Evolutionary conservation across 2,888 invertebrate genomes (phyloP).

Genomic region (Hemaris fuciformis): DNA sequence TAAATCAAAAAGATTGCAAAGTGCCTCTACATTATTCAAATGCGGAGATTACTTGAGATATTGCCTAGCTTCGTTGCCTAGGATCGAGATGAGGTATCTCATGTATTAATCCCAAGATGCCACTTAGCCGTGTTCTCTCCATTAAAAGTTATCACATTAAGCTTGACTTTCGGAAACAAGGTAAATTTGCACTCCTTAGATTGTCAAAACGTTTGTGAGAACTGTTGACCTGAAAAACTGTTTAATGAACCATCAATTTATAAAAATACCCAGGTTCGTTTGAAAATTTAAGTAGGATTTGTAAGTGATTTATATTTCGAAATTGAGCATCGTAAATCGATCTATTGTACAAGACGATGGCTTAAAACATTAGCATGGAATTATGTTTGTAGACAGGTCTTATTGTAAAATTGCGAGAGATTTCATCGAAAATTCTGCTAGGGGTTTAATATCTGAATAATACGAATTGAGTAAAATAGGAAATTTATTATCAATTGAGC

Average conservation of each 20-base stretch:
- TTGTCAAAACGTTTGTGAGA: too few relatives aligned
- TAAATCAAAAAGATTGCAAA: constrained; percentile 8
- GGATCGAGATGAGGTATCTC: neutral
- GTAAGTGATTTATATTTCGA: neutral
- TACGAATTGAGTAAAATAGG: neutral
- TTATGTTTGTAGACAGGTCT: neutral
- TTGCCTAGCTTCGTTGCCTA: constrained; percentile 1
- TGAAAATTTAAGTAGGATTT: neutral
- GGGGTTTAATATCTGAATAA: neutral
- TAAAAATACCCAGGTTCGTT: neutral
- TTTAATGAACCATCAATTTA: neutral
- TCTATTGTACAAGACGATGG: neutral
- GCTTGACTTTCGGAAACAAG: neutral
- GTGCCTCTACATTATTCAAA: constrained; percentile 11
- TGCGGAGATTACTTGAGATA: constrained; percentile 10
- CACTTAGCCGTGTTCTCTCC: neutral
- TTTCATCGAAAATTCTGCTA: neutral
- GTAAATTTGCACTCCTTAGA: too few relatives aligned
- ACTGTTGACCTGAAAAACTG: too few relatives aligned
- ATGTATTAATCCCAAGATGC: constrained; percentile 5
- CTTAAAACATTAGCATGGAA: neutral
- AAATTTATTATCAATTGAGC: neutral
- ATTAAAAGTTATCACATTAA: constrained; percentile 2
- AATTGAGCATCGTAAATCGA: neutral
- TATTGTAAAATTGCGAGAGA: neutral